Base-by-base conservation (phyloP, 2,888 invertebrate species). In the Platycnemis pennipes region DNA sequence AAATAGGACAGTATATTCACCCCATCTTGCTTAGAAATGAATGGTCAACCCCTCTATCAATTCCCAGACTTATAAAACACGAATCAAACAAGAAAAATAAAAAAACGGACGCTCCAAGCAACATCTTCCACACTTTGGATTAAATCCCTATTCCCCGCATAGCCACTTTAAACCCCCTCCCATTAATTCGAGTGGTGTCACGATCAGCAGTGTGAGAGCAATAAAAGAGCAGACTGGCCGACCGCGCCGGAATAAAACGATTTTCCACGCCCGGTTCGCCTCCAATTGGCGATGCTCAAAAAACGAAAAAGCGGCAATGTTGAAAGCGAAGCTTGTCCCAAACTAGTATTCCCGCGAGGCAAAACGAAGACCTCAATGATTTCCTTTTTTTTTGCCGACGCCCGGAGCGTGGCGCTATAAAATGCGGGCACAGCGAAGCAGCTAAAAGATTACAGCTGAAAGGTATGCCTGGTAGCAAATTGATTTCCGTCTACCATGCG, bases 161-260 rank as follows among this genome's bases (percentile, higher is more conserved):
- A n/a, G n/a, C n/a, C 53, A 8, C 26, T 22, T 26, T n/a, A n/a
- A n/a, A 63, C 63, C 63, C 26, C 63, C 63, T 63, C 26, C 26
- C 63, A 63, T 26, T 53, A 53, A 53, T 53, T 53, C 53, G 13
- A 53, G 53, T 13, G 19, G 53, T 53, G n/a, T 63, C 19, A 26
- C 63, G 63, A 26, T 26, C 53, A 19, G 53, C n/a, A n/a, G 22
- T 22, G 56, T 19, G 22, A 16, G 56, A 63, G 63, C 63, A 63
- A 63, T 63, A 63, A 63, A 63, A 63, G 26, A n/a, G 63, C 26
- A 63, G 26, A 63, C 63, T 63, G 63, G 63, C 63, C n/a, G 63
- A 63, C 63, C 63, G 63, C 63, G 63, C 63, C 63, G 63, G 63
- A 22, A 63, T 63, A 63, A 63, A 63, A 63, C 63, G 63, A 63